phyloP scores from a whole-genome alignment of 2,113 vertebrate genomes.

The Nerophis lumbriciformis region DNA sequence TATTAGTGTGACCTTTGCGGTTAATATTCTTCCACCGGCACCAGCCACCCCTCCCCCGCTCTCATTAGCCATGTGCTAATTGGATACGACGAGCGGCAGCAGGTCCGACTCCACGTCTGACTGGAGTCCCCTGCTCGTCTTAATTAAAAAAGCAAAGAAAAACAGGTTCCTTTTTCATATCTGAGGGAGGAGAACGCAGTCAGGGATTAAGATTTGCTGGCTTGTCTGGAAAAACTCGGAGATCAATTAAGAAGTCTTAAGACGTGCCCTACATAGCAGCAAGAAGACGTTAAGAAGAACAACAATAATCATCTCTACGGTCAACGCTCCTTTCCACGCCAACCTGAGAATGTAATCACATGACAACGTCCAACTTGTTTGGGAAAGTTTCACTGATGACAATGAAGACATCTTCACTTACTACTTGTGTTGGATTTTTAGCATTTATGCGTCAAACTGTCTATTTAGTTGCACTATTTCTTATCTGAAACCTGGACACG shows the following conservation, averaged over 20 bases:
- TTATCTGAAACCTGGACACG: no score
- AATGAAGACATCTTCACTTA: no score
- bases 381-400: no score
- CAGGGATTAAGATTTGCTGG: constrained; percentile 55
- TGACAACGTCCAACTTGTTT: neutral
- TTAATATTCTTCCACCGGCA: constrained; percentile 24
- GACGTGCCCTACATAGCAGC: constrained; percentile 46
- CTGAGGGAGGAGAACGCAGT: constrained; percentile 49
- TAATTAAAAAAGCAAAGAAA: constrained; percentile 53
- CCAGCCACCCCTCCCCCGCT: neutral
- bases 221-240: constrained; percentile 57
- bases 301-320: neutral
- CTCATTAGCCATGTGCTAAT: constrained; percentile 49
- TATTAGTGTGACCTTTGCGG: constrained; percentile 33
- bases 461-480: no score
- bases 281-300: neutral
- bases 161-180: constrained; percentile 35
- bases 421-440: no score
- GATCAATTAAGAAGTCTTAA: constrained; percentile 45
- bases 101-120: constrained; percentile 30
- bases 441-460: no score
- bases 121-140: constrained; percentile 4
- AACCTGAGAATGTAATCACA: neutral
- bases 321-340: neutral
- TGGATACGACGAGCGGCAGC: constrained; percentile 36